phyloP scores from a whole-genome alignment of 2,797 vertebrate species.

The Denticeps clupeoides region DNA sequence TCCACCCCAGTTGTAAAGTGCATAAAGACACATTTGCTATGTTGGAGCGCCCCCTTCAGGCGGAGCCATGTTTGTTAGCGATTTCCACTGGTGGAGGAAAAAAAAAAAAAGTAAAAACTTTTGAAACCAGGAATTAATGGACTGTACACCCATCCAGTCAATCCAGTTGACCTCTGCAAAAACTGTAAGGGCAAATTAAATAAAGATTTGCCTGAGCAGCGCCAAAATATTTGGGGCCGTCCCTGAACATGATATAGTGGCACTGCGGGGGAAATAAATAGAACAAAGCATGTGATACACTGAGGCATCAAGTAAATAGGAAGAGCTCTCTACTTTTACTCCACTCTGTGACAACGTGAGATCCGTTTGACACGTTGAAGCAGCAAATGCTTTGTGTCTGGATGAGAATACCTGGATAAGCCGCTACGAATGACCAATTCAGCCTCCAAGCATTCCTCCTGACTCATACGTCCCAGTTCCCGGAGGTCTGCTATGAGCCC shows the following conservation, averaged over 20 bases:
- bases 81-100: neutral
- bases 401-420: conserved; percentile 46
- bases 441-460: conserved; percentile 46
- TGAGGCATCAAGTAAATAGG: conserved; percentile 13
- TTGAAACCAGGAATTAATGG: neutral
- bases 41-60: conserved; percentile 22
- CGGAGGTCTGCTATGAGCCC: conserved; percentile 45
- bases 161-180: too few species aligned
- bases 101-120: too few species aligned
- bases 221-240: conserved; percentile 12
- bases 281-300: conserved; percentile 30
- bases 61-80: neutral
- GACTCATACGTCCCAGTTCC: conserved; percentile 31
- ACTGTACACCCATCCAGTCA: neutral
- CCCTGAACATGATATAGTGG: conserved; percentile 27
- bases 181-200: neutral
- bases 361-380: too few species aligned
- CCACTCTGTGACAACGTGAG: too few species aligned
- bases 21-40: conserved; percentile 5
- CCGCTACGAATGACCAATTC: conserved; percentile 45
- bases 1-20: neutral
- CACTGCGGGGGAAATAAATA: conserved; percentile 40
- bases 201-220: neutral
- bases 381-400: conserved; percentile 1
- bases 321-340: conserved; percentile 10